Evolutionary conservation across 2,888 invertebrate species (phyloP).

Genomic region (Disparrhopalites patrizii): DNA sequence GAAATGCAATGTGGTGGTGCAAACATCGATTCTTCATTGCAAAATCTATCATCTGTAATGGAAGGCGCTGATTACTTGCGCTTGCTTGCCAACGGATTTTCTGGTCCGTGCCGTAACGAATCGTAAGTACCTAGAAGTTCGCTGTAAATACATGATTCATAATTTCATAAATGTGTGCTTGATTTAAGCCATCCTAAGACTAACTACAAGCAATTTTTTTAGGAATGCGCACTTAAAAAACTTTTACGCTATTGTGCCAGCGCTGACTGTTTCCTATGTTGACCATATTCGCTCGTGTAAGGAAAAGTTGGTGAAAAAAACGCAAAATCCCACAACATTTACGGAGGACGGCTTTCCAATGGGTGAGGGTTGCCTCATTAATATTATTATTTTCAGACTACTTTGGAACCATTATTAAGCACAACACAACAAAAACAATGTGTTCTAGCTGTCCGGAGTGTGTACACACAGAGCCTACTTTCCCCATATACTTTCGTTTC

Average conservation of each 20-base stretch:
- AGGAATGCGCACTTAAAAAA: slow-evolving; percentile 84
- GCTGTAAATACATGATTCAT: not conserved
- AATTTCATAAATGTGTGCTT: slow-evolving; percentile 6
- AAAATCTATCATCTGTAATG: slow-evolving; percentile 35
- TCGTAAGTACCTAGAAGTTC: slow-evolving; percentile 24
- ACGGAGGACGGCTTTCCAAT: slow-evolving; percentile 98
- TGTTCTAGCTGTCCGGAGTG: not conserved
- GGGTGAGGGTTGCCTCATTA: slow-evolving; percentile 59
- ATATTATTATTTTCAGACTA: too few relatives aligned
- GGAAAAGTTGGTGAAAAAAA: slow-evolving; percentile 84
- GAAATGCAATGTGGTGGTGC: not conserved
- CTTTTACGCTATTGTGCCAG: slow-evolving; percentile 90
- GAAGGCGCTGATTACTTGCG: slow-evolving; percentile 51
- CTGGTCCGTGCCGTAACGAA: slow-evolving; percentile 77
- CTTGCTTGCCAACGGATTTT: slow-evolving; percentile 87
- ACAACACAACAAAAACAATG: not conserved
- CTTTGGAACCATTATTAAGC: too few relatives aligned
- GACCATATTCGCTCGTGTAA: slow-evolving; percentile 88
- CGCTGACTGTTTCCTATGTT: slow-evolving; percentile 88
- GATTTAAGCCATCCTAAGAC: too few relatives aligned
- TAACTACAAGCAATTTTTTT: too few relatives aligned
- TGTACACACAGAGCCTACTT: too few relatives aligned
- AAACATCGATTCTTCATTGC: slow-evolving; percentile 35
- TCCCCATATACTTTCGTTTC: too few relatives aligned
- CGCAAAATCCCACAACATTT: slow-evolving; percentile 72